Conservation (phyloP, 2,888 invertebrate genomes). For the Biston betularia region DNA sequence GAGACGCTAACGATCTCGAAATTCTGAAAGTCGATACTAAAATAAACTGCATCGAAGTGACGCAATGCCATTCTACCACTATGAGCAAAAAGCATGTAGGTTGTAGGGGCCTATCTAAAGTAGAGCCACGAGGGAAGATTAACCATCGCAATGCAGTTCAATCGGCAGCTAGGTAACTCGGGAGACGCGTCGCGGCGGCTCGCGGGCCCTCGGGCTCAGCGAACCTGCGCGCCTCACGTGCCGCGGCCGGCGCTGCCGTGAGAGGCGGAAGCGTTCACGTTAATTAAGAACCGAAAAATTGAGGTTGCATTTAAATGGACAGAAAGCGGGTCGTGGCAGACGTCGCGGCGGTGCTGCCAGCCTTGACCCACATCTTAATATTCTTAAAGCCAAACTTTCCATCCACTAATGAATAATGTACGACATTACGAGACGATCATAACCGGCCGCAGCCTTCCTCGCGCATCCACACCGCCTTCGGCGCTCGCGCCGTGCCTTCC, state of each 20-base stretch:
- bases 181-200: background rate
- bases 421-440: constrained; percentile 44
- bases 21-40: too few species aligned
- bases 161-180: too few species aligned
- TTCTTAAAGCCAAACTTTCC: constrained; percentile 70
- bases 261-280: constrained; percentile 54
- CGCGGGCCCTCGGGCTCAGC: background rate
- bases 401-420: constrained; percentile 66
- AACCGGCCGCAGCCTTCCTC: constrained; percentile 31
- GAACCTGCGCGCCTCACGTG: constrained; percentile 4
- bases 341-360: constrained; percentile 45
- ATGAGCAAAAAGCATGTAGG: too few species aligned
- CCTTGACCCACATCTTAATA: constrained; percentile 72
- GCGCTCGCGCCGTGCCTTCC: background rate
- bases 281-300: constrained; percentile 62
- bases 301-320: constrained; percentile 64
- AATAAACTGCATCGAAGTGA: too few species aligned
- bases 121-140: too few species aligned
- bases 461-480: background rate
- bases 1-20: too few species aligned
- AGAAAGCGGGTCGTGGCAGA: constrained; percentile 46
- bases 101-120: too few species aligned
- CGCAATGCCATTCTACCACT: too few species aligned
- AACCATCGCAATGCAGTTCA: too few species aligned
- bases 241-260: constrained; percentile 25